Evolutionary conservation across 53 echinoderm and acorn worm species (phyloP).

Genomic region (Actinopyga echinites): DNA sequence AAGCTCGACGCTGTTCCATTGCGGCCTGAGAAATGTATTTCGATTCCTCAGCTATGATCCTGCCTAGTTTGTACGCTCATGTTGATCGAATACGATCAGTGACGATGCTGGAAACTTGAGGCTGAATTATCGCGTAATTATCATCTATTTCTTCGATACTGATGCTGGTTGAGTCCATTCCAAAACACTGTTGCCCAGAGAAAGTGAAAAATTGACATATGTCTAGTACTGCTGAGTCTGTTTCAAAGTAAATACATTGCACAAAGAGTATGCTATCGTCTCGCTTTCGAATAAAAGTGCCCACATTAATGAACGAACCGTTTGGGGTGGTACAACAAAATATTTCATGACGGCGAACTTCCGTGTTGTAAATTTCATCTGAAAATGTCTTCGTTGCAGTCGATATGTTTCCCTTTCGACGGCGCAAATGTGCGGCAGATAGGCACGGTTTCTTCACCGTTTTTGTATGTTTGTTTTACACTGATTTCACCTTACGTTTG

Average conservation of each 20-base stretch:
- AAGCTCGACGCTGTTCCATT: slow-evolving; percentile 4
- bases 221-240: too few species aligned
- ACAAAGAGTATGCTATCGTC: too few species aligned
- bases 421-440: too few species aligned
- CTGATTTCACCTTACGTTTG: not conserved
- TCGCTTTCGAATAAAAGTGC: not conserved
- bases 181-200: too few species aligned
- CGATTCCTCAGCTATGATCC: slow-evolving; percentile 11
- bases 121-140: slow-evolving; percentile 5
- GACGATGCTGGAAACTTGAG: slow-evolving; percentile 10
- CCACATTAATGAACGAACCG: slow-evolving; percentile 11
- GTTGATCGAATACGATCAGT: slow-evolving; percentile 9
- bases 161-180: too few species aligned
- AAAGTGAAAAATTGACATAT: too few species aligned
- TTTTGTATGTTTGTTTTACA: too few species aligned
- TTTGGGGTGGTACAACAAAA: slow-evolving; percentile 13
- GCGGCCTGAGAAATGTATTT: slow-evolving; percentile 1
- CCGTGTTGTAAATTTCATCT: not conserved
- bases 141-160: not conserved
- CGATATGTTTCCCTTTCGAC: too few species aligned
- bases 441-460: too few species aligned
- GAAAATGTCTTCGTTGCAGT: too few species aligned
- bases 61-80: not conserved
- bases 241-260: too few species aligned
- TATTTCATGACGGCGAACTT: not conserved